Evolutionary conservation across 2,113 vertebrate species (phyloP), one percentile per base, ranked within the genome.

Genomic region (Micromys minutus): DNA sequence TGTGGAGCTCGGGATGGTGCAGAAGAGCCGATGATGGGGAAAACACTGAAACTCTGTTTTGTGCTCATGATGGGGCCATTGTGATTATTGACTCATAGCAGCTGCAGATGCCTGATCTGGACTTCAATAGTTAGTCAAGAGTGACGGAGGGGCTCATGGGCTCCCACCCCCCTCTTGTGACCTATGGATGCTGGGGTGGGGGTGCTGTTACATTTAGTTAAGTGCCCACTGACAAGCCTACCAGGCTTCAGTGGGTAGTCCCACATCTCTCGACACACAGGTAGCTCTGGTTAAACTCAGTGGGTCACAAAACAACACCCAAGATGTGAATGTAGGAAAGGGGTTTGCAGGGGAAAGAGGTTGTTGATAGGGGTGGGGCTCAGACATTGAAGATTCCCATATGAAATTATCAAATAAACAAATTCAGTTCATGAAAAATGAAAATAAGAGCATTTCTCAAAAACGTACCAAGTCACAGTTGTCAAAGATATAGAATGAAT

Each of bases 401-500:
- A 26, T 29, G 22, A 83, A 59, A 29, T 13, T 61, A n/a, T 42
- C 55, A 29, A 83, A 61, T 65, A n/a, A 24, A 83, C 55, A 83
- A 29, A 39, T 42, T 42, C 8, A 83, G 36, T 80, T n/a, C 12
- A n/a, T 72, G 16, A 19, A 50, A 55, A 80, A 80, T 22, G n/a
- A 81, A 59, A 39, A 15, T 59, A 61, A 94, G 65, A 29, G 39
- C 47, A 52, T 65, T 65, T 85, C 69, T 80, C 13, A 4, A 42
- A 45, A n/a, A 75, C 80, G 31, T 26, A 45, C 57, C 87, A 69
- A 76, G 63, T 91, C 15, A 81, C 92, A 11, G 90, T n/a, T 50
- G 8, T 94, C 12, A 81, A 39, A 85, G 59, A 59, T 67, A 79
- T 45, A 71, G 85, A 94, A 88, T 93, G 69, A 95, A 29, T 15